Conservation (phyloP, 2,113 vertebrate genomes). For the Thamnophis sirtalis region DNA sequence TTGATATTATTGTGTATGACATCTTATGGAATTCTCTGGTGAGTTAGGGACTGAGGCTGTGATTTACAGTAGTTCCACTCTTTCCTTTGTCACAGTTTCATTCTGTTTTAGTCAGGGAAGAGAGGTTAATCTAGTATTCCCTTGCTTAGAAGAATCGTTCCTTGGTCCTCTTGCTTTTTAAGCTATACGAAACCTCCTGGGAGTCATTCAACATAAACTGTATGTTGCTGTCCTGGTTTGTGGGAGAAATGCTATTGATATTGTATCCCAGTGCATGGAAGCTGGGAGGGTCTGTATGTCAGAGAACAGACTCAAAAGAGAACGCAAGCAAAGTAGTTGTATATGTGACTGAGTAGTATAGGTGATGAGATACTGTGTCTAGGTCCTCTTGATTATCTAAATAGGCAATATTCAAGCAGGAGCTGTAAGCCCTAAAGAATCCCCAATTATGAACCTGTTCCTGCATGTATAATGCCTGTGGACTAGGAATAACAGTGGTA, state of each 20-base stretch:
- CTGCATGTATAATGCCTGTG: not conserved
- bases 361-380: not conserved
- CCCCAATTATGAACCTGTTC: not conserved
- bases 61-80: not conserved
- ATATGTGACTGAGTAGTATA: not conserved
- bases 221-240: not conserved
- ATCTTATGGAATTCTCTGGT: not conserved
- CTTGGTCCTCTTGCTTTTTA: not conserved
- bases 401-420: not conserved
- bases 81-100: not conserved
- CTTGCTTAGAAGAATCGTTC: not conserved
- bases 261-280: not conserved
- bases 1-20: not conserved
- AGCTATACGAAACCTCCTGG: not conserved
- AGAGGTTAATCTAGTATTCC: not conserved
- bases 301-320: not conserved
- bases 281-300: not conserved
- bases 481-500: not conserved
- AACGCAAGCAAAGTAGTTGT: not conserved
- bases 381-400: not conserved
- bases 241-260: not conserved
- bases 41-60: not conserved
- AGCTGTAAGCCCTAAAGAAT: not conserved
- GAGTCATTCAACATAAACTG: not conserved
- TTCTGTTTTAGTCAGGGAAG: not conserved